Conservation (phyloP, 2,888 invertebrate genomes). For the Himalopsyche japonica region DNA sequence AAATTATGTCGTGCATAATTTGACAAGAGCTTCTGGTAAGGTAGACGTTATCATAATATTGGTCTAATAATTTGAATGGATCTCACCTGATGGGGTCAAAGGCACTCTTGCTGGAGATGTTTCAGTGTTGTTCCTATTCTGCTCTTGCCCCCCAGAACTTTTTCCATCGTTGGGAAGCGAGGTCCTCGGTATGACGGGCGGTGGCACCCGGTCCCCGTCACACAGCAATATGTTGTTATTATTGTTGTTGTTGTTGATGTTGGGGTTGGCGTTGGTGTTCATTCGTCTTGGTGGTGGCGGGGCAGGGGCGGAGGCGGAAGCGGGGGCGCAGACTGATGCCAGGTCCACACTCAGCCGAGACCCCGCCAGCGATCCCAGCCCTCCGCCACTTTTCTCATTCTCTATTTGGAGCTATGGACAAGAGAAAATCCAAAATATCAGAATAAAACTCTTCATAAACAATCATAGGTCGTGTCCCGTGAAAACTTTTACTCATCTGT, state of each 20-base stretch:
- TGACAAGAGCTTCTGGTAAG: too few species aligned
- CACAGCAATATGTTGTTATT: not conserved
- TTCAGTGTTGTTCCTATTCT: slow-evolving; percentile 56
- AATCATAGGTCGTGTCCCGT: too few species aligned
- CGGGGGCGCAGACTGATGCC: slow-evolving; percentile 43
- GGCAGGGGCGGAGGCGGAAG: not conserved
- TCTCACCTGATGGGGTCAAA: slow-evolving; percentile 62
- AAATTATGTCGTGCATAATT: too few species aligned
- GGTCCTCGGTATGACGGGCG: not conserved
- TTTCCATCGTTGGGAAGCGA: not conserved
- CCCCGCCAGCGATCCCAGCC: slow-evolving; percentile 29
- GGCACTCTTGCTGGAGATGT: slow-evolving; percentile 53
- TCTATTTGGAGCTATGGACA: slow-evolving; percentile 39
- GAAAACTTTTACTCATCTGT: too few species aligned
- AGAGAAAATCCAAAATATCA: not conserved
- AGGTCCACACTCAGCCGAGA: slow-evolving; percentile 34
- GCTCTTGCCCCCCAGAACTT: slow-evolving; percentile 42
- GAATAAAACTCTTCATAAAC: not conserved
- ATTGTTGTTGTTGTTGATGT: not conserved
- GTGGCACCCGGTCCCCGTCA: not conserved
- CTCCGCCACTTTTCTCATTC: slow-evolving; percentile 36
- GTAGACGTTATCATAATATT: too few species aligned
- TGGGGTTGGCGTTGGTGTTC: not conserved
- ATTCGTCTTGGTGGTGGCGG: not conserved
- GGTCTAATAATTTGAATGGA: too few species aligned